Conservation (phyloP, 2,888 invertebrate genomes). For the Athalia rosae region DNA sequence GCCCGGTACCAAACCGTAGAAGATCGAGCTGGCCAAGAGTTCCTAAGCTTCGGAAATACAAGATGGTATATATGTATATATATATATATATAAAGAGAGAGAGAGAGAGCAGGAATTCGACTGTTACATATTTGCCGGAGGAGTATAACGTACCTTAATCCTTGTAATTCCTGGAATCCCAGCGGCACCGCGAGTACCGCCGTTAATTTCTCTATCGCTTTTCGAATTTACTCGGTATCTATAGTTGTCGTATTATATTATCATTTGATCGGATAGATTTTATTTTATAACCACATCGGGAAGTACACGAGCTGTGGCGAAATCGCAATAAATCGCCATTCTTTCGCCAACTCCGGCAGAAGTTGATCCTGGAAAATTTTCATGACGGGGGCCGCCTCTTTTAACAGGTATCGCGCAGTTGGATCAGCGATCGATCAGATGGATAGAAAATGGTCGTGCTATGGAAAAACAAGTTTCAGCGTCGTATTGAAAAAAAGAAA, state of each 20-base stretch:
- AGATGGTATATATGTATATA: no score
- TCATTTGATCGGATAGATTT: neutral
- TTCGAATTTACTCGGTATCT: neutral
- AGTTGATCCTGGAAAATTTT: neutral
- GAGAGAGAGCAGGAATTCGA: conserved; percentile 13
- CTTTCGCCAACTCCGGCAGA: neutral
- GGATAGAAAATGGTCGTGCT: neutral
- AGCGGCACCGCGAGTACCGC: neutral
- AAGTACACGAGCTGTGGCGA: neutral
- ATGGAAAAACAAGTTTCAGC: neutral
- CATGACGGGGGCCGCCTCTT: neutral
- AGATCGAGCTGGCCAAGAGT: conserved; percentile 12
- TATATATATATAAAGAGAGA: no score
- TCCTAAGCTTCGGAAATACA: neutral
- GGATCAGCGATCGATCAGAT: conserved; percentile 10
- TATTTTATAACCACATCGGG: neutral
- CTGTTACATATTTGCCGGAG: conserved; percentile 25
- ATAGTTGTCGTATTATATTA: neutral
- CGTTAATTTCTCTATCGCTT: neutral
- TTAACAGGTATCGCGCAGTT: conserved; percentile 5
- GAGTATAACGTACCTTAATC: conserved; percentile 13
- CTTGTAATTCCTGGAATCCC: conserved; percentile 21
- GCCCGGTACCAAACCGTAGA: conserved; percentile 22
- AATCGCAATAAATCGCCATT: neutral
- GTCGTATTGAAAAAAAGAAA: neutral